These are phyloP conservation scores for Patella depressa DNA, from an alignment of 2,888 invertebrate genomes.

Conservation along the genomic window DNA sequence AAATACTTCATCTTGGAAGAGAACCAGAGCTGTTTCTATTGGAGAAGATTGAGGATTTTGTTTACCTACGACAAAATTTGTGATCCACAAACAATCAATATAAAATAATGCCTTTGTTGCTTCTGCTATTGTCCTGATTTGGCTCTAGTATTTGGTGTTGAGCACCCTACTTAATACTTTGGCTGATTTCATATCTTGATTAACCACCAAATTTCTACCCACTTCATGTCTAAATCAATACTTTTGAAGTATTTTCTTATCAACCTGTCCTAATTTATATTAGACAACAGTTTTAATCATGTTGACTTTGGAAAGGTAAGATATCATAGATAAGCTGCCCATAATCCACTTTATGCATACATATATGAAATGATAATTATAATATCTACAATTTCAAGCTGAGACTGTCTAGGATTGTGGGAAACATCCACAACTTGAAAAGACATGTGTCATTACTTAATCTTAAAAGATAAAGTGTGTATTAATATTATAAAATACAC, in stretches of 20 bases:
- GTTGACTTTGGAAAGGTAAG: neutral
- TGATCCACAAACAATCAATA: neutral
- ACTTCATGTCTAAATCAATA: conserved; percentile 10
- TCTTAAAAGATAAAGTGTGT: too few relatives aligned
- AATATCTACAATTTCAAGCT: too few relatives aligned
- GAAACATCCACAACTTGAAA: too few relatives aligned
- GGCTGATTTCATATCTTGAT: conserved; percentile 13
- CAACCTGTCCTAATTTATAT: conserved; percentile 13
- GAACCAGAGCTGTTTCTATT: conserved; percentile 1
- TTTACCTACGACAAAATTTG: neutral
- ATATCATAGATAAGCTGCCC: conserved; percentile 11
- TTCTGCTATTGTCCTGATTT: neutral
- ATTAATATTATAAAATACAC: too few relatives aligned
- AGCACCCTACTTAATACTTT: neutral
- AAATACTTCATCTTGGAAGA: conserved; percentile 7
- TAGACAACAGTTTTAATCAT: conserved; percentile 13
- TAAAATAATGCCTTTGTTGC: conserved; percentile 1
- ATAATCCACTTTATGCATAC: neutral
- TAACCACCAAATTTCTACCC: conserved; percentile 10
- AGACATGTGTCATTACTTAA: too few relatives aligned
- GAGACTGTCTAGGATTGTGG: too few relatives aligned
- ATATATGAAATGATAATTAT: too few relatives aligned
- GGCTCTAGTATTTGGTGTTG: neutral
- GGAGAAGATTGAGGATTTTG: neutral
- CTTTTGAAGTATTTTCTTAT: conserved; percentile 10